Evolutionary conservation across 2,888 invertebrate genomes (phyloP).

Genomic region (Baronia brevicornis): DNA sequence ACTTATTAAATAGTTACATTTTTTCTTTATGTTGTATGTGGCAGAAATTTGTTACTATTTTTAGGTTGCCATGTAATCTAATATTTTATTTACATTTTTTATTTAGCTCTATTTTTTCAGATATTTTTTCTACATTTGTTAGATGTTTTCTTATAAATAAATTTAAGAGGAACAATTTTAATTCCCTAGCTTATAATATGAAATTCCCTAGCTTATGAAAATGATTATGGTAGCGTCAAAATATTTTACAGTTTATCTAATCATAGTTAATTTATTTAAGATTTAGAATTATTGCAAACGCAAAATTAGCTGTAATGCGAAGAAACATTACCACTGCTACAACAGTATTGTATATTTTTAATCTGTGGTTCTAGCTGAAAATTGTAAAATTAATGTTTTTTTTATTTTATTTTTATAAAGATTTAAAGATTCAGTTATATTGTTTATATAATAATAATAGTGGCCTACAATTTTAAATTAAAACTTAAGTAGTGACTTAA

Average conservation of each 20-base stretch:
- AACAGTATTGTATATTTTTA: neutral
- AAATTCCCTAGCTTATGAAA: conserved; percentile 13
- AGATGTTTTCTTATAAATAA: conserved; percentile 3
- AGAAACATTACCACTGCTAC: neutral
- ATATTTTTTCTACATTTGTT: neutral
- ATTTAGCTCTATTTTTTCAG: neutral
- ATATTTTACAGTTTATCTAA: conserved; percentile 7
- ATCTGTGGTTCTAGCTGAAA: neutral
- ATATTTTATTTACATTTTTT: conserved; percentile 3
- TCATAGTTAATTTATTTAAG: neutral
- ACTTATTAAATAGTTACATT: no score
- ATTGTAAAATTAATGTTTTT: no score
- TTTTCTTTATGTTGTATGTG: no score
- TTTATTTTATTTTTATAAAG: no score
- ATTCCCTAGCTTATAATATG: conserved; percentile 4
- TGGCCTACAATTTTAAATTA: no score
- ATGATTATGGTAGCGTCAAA: conserved; percentile 9
- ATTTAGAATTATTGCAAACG: conserved; percentile 2
- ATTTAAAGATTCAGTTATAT: no score
- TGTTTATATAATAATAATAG: no score
- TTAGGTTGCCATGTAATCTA: no score
- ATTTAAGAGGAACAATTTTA: conserved; percentile 11
- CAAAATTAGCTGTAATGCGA: neutral
- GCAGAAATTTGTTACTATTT: no score
- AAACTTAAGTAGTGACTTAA: no score